These are phyloP conservation scores for Seira sanloemensis DNA, from an alignment of 2,888 invertebrate genomes.

Conservation along the genomic window DNA sequence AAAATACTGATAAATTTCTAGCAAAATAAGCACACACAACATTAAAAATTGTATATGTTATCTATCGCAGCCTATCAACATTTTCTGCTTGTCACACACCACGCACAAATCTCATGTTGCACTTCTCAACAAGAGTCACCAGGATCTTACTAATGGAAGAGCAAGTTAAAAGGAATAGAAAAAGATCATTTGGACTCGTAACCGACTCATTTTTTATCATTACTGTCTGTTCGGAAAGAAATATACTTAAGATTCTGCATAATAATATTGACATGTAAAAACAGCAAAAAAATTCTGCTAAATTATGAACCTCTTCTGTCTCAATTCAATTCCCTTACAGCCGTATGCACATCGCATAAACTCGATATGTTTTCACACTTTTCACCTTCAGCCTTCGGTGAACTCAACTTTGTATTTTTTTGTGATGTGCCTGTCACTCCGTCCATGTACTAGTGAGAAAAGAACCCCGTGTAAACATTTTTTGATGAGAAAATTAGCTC, in stretches of 20 bases:
- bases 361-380: background rate
- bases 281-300: constrained; percentile 31
- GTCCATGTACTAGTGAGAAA: background rate
- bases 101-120: background rate
- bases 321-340: background rate
- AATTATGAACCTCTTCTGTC: constrained; percentile 14
- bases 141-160: background rate
- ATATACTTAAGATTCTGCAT: background rate
- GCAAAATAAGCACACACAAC: too few relatives aligned
- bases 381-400: background rate
- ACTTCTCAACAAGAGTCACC: background rate
- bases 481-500: constrained; percentile 15
- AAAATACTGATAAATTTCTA: too few relatives aligned
- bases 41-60: too few relatives aligned
- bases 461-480: constrained; percentile 20
- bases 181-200: constrained; percentile 20
- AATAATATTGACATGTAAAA: constrained; percentile 48
- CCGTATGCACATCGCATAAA: background rate
- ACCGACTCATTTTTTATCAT: constrained; percentile 50
- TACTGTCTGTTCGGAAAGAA: constrained; percentile 31
- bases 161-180: constrained; percentile 29
- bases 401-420: background rate
- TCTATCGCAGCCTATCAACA: too few relatives aligned
- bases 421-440: background rate
- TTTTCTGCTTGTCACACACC: background rate